phyloP scores from a whole-genome alignment of 2,797 vertebrate species.

The Parauchenoglanis punctatus region DNA sequence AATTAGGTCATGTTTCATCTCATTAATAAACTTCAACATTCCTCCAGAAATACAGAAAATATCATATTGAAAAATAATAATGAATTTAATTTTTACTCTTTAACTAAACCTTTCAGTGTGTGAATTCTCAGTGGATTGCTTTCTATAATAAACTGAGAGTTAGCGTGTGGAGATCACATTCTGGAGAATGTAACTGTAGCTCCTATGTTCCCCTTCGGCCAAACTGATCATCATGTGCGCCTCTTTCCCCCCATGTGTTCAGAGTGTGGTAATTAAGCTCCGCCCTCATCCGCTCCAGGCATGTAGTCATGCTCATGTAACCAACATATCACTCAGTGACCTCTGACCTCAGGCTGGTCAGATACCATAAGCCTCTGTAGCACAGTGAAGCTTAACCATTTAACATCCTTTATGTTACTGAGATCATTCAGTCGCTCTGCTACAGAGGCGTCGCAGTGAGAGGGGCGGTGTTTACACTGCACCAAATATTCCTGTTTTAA shows the following conservation, averaged over 20 bases:
- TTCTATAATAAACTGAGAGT: not conserved
- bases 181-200: not conserved
- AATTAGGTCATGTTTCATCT: no score
- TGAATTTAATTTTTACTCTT: no score
- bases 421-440: not conserved
- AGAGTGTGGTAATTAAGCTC: not conserved
- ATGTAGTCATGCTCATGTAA: not conserved
- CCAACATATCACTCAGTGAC: slow-evolving; percentile 4
- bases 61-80: no score
- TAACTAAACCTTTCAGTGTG: not conserved
- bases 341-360: slow-evolving; percentile 44
- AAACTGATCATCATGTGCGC: not conserved
- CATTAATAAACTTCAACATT: no score
- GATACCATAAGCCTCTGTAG: not conserved
- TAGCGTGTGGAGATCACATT: not conserved
- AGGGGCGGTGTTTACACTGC: not conserved
- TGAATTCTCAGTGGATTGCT: not conserved
- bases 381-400: not conserved
- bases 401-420: not conserved
- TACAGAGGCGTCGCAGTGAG: not conserved
- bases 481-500: not conserved
- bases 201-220: not conserved
- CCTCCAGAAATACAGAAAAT: no score
- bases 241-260: not conserved
- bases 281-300: no score